A percentile compares a stretch with the other conserved stretches of the same genome.
These are phyloP conservation scores for Ethmia dodecea DNA, from an alignment of 2,888 invertebrate species.

Conservation along the genomic window DNA sequence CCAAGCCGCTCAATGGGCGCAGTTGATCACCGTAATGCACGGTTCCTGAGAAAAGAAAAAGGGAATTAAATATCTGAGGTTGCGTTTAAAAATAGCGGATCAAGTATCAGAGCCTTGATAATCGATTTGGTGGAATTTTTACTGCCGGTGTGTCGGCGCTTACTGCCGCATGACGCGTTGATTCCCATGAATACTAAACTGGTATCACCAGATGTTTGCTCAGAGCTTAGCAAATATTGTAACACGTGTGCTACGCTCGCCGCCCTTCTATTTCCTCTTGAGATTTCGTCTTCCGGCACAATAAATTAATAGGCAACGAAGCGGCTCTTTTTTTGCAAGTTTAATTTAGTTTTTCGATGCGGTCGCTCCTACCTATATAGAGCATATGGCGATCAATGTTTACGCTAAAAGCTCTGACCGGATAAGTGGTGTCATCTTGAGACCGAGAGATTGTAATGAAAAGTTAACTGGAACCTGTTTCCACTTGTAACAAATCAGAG, in stretches of 20 bases:
- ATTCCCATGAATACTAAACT: constrained; percentile 40
- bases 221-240: constrained; percentile 72
- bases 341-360: constrained; percentile 44
- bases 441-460: constrained; percentile 17
- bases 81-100: constrained; percentile 6
- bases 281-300: constrained; percentile 75
- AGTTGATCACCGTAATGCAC: constrained; percentile 69
- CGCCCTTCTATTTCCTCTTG: constrained; percentile 72
- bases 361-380: constrained; percentile 39
- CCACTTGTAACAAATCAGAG: constrained; percentile 41
- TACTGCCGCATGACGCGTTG: constrained; percentile 22
- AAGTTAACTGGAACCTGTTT: constrained; percentile 44
- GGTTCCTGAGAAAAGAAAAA: constrained; percentile 63
- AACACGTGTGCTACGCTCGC: constrained; percentile 68
- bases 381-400: constrained; percentile 50
- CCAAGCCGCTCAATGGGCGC: constrained; percentile 67
- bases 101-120: constrained; percentile 19
- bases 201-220: constrained; percentile 67
- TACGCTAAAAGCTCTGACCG: constrained; percentile 43
- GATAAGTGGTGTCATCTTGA: constrained; percentile 37
- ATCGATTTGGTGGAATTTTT: constrained; percentile 18
- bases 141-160: constrained; percentile 16
- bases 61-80: constrained; percentile 25
- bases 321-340: constrained; percentile 51
- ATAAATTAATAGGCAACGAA: constrained; percentile 63